Percentiles rank a stretch among this genome's conserved stretches.
phyloP scores from a whole-genome alignment of 1,140 invertebrate species.

The Drosophila jambulina region DNA sequence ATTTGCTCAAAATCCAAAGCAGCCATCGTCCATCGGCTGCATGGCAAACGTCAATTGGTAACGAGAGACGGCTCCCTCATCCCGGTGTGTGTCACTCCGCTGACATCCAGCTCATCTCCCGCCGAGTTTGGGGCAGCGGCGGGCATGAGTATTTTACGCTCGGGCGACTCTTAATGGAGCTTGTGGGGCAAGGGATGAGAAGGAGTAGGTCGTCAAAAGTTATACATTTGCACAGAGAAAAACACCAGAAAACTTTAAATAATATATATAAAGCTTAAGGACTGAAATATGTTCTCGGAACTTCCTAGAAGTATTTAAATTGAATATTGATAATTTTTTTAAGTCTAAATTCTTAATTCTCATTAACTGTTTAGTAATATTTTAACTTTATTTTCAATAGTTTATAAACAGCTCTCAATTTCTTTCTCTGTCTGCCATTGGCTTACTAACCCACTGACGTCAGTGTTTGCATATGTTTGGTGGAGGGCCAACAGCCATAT shows the following conservation, averaged over 20 bases:
- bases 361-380: background rate
- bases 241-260: background rate
- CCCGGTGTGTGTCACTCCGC: background rate
- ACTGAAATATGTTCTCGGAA: background rate
- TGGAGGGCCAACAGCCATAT: conserved; percentile 27
- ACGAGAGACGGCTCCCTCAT: conserved; percentile 40
- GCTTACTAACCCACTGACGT: conserved; percentile 28
- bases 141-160: conserved; percentile 36
- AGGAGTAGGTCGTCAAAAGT: background rate
- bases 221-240: background rate
- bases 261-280: background rate
- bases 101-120: conserved; percentile 19
- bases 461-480: conserved; percentile 39
- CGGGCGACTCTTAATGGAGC: conserved; percentile 36
- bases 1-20: conserved; percentile 59
- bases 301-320: background rate
- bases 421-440: conserved; percentile 11
- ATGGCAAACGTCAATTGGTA: conserved; percentile 74
- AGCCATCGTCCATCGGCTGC: conserved; percentile 20
- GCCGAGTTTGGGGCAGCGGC: conserved; percentile 8
- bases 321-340: background rate
- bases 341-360: background rate
- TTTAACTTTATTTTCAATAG: background rate
- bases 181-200: background rate
- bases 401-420: background rate